These are phyloP conservation scores for Diachrysia chrysitis DNA, from an alignment of 2,888 invertebrate species.

Conservation along the genomic window DNA sequence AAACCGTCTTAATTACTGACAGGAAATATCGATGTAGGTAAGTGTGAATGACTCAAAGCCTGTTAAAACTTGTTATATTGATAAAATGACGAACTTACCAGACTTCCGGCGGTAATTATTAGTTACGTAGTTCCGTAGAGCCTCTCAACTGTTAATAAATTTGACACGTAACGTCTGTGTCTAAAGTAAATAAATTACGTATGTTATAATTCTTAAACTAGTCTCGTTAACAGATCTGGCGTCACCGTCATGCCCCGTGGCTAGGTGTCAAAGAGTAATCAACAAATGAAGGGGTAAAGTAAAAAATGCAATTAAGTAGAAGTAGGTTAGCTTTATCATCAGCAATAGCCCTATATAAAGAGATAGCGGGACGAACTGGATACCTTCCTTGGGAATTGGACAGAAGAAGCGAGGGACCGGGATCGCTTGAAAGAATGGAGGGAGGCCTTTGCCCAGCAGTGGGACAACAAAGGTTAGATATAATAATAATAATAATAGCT, in stretches of 20 bases:
- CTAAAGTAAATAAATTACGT: conserved; percentile 38
- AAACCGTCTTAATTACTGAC: conserved; percentile 41
- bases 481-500: too few species aligned
- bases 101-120: conserved; percentile 42
- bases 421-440: too few species aligned
- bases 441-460: too few species aligned
- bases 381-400: too few species aligned
- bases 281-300: background rate
- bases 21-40: conserved; percentile 44
- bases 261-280: conserved; percentile 9
- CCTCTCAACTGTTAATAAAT: conserved; percentile 38
- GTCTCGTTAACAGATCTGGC: conserved; percentile 37
- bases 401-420: too few species aligned
- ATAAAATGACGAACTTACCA: conserved; percentile 48
- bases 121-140: conserved; percentile 44
- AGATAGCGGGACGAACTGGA: too few species aligned
- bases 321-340: background rate
- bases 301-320: background rate
- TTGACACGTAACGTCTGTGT: conserved; percentile 37
- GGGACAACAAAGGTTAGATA: too few species aligned
- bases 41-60: conserved; percentile 43
- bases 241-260: conserved; percentile 23
- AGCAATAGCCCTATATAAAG: too few species aligned
- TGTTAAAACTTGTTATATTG: conserved; percentile 44
- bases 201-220: conserved; percentile 41